A percentile compares a stretch with the other conserved stretches of the same genome.
These are phyloP conservation scores for Fragum fragum DNA, from an alignment of 2,888 invertebrate species.

Conservation along the genomic window DNA sequence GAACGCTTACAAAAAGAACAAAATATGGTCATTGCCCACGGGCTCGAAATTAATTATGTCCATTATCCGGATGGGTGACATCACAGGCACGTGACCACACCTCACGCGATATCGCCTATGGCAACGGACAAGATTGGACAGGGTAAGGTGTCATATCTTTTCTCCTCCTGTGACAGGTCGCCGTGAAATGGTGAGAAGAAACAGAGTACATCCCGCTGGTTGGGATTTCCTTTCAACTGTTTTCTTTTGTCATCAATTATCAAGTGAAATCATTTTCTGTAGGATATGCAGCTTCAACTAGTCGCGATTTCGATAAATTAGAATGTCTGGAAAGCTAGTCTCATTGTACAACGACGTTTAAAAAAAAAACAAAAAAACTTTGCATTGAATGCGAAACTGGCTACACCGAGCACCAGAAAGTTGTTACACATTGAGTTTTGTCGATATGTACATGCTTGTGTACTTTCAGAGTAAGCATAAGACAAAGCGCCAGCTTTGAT, in stretches of 20 bases:
- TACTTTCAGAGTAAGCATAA: no score
- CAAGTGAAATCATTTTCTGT: no score
- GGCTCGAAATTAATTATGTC: slow-evolving; percentile 51
- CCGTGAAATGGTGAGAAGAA: slow-evolving; percentile 16
- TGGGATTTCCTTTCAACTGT: slow-evolving; percentile 5
- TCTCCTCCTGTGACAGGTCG: slow-evolving; percentile 6
- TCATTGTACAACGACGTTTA: no score
- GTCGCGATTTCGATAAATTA: no score
- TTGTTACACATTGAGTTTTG: no score
- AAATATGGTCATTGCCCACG: slow-evolving; percentile 41
- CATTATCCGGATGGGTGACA: slow-evolving; percentile 58
- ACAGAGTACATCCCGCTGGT: neutral
- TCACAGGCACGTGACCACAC: slow-evolving; percentile 59
- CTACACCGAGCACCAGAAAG: no score
- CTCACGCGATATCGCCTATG: slow-evolving; percentile 51
- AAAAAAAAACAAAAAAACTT: no score
- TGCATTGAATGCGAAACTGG: no score
- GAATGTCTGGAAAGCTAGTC: no score
- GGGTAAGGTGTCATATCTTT: slow-evolving; percentile 36
- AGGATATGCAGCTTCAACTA: no score
- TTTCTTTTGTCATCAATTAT: slow-evolving; percentile 5
- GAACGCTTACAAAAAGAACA: slow-evolving; percentile 9
- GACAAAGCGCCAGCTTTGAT: no score
- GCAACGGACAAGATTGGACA: slow-evolving; percentile 43
- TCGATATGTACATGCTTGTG: no score